These are phyloP conservation scores for Peromyscus polionotus DNA, from an alignment of 2,113 vertebrate genomes.

Conservation along the genomic window DNA sequence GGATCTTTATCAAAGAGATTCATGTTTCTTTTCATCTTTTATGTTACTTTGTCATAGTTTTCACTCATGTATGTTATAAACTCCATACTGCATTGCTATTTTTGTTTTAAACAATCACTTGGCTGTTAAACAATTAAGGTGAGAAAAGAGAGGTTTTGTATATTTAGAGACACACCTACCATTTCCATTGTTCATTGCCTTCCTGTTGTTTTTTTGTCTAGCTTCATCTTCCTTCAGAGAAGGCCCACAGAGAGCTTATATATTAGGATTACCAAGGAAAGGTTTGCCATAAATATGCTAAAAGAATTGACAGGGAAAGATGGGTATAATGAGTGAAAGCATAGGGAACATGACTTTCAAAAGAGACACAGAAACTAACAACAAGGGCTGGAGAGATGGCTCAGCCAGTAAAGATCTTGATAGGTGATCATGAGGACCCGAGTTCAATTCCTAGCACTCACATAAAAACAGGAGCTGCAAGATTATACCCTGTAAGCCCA, in stretches of 20 bases:
- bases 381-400: background rate
- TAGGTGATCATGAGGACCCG: background rate
- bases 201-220: background rate
- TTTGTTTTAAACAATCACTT: constrained; percentile 57
- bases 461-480: background rate
- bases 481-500: background rate
- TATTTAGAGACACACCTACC: constrained; percentile 2
- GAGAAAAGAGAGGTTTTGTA: constrained; percentile 26
- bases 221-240: background rate
- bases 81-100: background rate
- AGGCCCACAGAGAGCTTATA: background rate
- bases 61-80: constrained; percentile 29
- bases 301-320: background rate
- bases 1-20: constrained; percentile 28
- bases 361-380: background rate
- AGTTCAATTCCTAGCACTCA: background rate
- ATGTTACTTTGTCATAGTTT: background rate
- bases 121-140: constrained; percentile 38
- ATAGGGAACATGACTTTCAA: background rate
- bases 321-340: background rate
- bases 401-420: too few species aligned
- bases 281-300: background rate
- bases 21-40: constrained; percentile 33
- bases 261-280: background rate
- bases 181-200: background rate